Conservation (phyloP, 2,113 vertebrate species). For the Clarias magur region DNA sequence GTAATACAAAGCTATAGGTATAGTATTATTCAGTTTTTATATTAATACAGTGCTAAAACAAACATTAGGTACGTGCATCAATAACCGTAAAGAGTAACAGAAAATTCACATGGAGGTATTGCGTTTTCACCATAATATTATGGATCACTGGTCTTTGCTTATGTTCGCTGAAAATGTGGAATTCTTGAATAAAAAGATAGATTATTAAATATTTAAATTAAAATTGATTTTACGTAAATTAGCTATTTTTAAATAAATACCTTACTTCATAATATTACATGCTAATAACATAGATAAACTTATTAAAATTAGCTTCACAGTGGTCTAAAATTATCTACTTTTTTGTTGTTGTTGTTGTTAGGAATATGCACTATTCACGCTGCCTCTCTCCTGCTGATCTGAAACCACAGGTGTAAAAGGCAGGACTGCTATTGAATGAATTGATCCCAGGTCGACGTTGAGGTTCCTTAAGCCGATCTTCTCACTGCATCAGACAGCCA, state of each 20-base stretch:
- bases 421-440: not conserved
- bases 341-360: not conserved
- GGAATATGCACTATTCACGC: not conserved
- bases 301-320: not conserved
- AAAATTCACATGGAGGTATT: not conserved
- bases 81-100: not conserved
- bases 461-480: constrained; percentile 4
- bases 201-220: constrained; percentile 39
- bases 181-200: constrained; percentile 25
- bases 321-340: constrained; percentile 12
- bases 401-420: not conserved
- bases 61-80: not conserved
- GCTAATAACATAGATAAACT: not conserved
- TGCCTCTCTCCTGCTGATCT: constrained; percentile 9
- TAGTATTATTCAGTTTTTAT: not conserved
- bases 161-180: not conserved
- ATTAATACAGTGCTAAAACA: not conserved
- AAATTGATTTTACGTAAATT: not conserved
- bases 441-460: constrained; percentile 7
- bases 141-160: not conserved
- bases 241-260: constrained; percentile 2
- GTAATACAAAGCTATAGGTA: not conserved
- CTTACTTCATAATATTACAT: not conserved
- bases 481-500: constrained; percentile 89
- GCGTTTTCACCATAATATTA: not conserved